Percentiles rank a stretch among this genome's conserved stretches.
These are phyloP conservation scores for Poecilia velifera DNA, from an alignment of 2,797 vertebrate genomes.

Conservation along the genomic window DNA sequence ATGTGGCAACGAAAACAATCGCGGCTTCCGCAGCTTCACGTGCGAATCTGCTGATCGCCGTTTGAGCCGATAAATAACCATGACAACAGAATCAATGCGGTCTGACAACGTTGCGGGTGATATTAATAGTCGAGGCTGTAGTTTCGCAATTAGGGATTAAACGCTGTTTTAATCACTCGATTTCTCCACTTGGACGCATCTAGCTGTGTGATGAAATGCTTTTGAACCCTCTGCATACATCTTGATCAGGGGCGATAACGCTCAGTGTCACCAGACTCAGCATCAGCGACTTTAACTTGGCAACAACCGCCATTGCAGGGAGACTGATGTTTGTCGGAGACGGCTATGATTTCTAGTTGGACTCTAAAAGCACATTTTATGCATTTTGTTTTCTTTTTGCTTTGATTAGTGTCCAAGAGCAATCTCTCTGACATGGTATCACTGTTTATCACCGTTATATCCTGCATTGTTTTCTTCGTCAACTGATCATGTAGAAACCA, in stretches of 20 bases:
- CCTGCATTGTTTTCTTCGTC: neutral
- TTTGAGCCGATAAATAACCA: conserved; percentile 3
- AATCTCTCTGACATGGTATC: neutral
- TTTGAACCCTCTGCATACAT: neutral
- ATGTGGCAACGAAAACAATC: neutral
- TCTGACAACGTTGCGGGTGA: neutral
- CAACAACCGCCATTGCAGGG: neutral
- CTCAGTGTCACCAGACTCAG: neutral
- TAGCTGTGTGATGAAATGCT: neutral
- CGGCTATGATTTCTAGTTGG: neutral
- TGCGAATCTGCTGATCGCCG: neutral
- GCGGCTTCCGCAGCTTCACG: neutral
- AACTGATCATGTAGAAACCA: neutral
- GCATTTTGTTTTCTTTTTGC: neutral
- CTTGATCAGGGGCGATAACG: neutral
- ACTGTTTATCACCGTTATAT: neutral
- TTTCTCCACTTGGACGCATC: neutral
- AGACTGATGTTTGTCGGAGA: neutral
- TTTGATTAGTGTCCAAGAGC: neutral
- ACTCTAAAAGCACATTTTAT: neutral
- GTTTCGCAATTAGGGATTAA: conserved; percentile 8
- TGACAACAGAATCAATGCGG: neutral
- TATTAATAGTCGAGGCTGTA: neutral
- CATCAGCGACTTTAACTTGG: neutral
- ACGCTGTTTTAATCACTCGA: neutral